Percentiles rank a stretch among this genome's conserved stretches.
phyloP scores from a whole-genome alignment of 1,140 invertebrate species.

The Cepaea nemoralis region DNA sequence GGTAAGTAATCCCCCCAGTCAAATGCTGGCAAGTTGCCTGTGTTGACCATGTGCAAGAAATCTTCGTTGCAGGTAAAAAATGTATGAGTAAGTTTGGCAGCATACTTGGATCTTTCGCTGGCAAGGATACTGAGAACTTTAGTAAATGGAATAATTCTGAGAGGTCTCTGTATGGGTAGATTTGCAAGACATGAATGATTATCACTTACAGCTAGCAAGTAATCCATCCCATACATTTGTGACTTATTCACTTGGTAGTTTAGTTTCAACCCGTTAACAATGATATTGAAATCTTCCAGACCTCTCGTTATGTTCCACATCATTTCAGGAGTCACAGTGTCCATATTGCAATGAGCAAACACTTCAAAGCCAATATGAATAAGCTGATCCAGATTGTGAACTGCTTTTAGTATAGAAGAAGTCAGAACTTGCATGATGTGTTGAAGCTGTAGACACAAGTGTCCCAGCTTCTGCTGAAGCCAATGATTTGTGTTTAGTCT shows the following conservation, averaged over 20 bases:
- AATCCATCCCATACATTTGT: conserved; percentile 25
- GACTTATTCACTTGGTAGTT: conserved; percentile 32
- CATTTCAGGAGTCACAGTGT: conserved; percentile 61
- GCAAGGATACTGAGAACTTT: conserved; percentile 66
- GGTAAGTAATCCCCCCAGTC: conserved; percentile 61
- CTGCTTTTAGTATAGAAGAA: conserved; percentile 56
- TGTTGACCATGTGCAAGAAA: conserved; percentile 60
- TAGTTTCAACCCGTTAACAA: conserved; percentile 54
- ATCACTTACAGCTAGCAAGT: conserved; percentile 40
- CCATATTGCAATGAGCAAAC: conserved; percentile 67
- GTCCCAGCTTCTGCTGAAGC: conserved; percentile 59
- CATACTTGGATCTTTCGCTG: conserved; percentile 67
- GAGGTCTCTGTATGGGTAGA: conserved; percentile 52
- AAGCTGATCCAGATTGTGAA: conserved; percentile 68
- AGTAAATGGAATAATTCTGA: conserved; percentile 64
- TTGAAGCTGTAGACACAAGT: conserved; percentile 61
- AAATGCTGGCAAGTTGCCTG: conserved; percentile 56
- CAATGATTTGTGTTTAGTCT: conserved; percentile 63
- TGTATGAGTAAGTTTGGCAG: conserved; percentile 62
- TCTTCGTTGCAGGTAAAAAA: conserved; percentile 67
- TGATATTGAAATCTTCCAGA: conserved; percentile 70
- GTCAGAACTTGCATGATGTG: conserved; percentile 54
- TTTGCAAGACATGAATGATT: conserved; percentile 44
- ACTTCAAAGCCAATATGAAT: conserved; percentile 68
- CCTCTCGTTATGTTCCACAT: conserved; percentile 69